phyloP scores from a whole-genome alignment of 2,888 invertebrate species.

The Acanthacorydalis orientalis region DNA sequence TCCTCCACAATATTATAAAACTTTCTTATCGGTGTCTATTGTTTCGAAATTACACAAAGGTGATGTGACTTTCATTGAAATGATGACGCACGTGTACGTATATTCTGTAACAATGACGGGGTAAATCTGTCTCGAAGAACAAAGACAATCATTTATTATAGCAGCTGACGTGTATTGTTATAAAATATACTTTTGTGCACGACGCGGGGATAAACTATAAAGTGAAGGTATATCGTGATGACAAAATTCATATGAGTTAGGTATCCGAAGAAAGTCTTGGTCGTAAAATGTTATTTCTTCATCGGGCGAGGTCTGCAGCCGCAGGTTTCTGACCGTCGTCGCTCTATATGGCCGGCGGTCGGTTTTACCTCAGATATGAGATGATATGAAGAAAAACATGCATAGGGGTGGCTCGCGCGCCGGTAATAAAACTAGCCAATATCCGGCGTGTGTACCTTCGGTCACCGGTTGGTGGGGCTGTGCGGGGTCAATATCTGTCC shows the following conservation, averaged over 20 bases:
- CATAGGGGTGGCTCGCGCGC: constrained; percentile 19
- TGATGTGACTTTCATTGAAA: too few species aligned
- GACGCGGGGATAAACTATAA: too few species aligned
- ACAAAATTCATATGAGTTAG: not conserved
- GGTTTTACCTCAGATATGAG: constrained; percentile 18
- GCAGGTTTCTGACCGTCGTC: constrained; percentile 16
- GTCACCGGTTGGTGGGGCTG: constrained; percentile 8
- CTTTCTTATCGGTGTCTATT: too few species aligned
- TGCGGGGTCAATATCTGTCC: not conserved
- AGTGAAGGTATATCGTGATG: not conserved
- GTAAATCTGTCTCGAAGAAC: too few species aligned
- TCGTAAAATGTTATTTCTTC: constrained; percentile 28
- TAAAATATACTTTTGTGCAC: too few species aligned
- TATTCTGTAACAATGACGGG: too few species aligned
- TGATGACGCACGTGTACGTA: too few species aligned
- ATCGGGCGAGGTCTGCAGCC: constrained; percentile 14
- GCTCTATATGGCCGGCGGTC: constrained; percentile 19
- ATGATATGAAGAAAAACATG: constrained; percentile 17
- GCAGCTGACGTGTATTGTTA: too few species aligned
- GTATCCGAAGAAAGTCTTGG: not conserved
- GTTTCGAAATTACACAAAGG: too few species aligned
- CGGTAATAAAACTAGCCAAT: constrained; percentile 30
- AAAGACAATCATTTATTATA: too few species aligned
- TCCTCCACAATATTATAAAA: too few species aligned
- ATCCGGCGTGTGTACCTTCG: constrained; percentile 21